Evolutionary conservation across 2,113 vertebrate species (phyloP).

Genomic region (Elephantulus edwardii): DNA sequence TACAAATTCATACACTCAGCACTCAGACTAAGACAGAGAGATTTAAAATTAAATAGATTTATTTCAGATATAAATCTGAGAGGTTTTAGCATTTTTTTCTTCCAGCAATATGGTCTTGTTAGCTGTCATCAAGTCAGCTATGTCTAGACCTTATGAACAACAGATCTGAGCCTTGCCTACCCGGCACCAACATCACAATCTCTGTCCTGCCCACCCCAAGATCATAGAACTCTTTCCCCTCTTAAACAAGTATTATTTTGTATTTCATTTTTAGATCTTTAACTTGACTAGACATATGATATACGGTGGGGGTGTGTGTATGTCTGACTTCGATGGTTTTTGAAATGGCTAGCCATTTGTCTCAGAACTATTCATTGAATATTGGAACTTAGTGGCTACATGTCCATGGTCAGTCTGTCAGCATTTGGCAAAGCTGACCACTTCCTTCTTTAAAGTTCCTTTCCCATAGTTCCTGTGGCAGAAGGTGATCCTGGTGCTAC

Average conservation of each 20-base stretch:
- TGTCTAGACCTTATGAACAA: no score
- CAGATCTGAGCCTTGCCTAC: no score
- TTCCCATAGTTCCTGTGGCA: background rate
- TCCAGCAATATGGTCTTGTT: no score
- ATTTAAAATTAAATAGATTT: no score
- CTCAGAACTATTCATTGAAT: background rate
- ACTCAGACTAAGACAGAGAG: no score
- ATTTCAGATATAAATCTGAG: no score
- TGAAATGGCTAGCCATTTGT: background rate
- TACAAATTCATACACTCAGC: no score
- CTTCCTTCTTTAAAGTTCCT: constrained; percentile 22
- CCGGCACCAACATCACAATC: no score
- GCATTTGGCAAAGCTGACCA: background rate
- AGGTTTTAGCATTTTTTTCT: no score
- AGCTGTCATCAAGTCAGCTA: no score
- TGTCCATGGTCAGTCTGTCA: background rate
- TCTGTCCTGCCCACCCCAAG: background rate
- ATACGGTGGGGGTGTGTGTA: background rate
- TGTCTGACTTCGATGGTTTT: background rate
- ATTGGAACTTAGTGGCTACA: background rate
- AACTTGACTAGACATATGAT: background rate
- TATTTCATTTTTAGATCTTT: background rate
- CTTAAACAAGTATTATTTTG: background rate
- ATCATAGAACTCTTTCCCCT: background rate
- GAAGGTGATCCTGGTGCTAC: constrained; percentile 2